Evolutionary conservation across 2,888 invertebrate genomes (phyloP), one percentile per base, ranked within the genome.

Genomic region (Polydrusus cervinus): DNA sequence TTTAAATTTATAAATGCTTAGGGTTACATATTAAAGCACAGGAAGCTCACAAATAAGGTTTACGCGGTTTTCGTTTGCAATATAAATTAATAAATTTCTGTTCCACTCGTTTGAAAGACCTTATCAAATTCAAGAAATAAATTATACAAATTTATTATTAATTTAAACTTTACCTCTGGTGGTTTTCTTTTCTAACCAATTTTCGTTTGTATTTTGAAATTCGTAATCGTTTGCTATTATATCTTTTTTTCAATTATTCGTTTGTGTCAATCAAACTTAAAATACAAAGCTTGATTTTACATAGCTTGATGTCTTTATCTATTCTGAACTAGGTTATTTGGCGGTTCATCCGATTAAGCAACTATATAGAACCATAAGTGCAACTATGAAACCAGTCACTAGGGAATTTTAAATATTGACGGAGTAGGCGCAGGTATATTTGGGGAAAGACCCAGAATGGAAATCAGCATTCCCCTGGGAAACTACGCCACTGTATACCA

Each of bases 61-160:
- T 51, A 13, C n/a, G 25, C 5, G 25, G 53, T 53, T 53, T 13
- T 25, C 30, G n/a, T 53, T 30, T 53, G 25, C 13, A 25, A 53
- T n/a, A n/a, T 53, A 30, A 30, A 53, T 53, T 53, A 30, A 53
- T 53, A 25, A 53, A 53, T 13, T 53, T 25, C 25, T 53, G 11
- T 20, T 11, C 25, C 53, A 6, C 25, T n/a, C n/a, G n/a, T n/a
- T 53, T n/a, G 30, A 53, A 53, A 25, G 9, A 1, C 30, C 0
- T 53, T 25, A 53, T 53, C 20, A 25, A 53, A 53, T 53, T 53
- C 10, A n/a, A n/a, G 25, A 25, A 13, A 20, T 13, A 47, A 47
- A 16, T n/a, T 47, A 13, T 3, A 45, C n/a, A 45, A 13, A 16
- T 3, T 47, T 47, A 47, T 16, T 47, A 47, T 47, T 3, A 47